Percentiles rank a stretch among this genome's conserved stretches.
These are phyloP conservation scores for Zoanthus sansibaricus DNA, from an alignment of 92 coral and sea anemone genomes.

Conservation along the genomic window DNA sequence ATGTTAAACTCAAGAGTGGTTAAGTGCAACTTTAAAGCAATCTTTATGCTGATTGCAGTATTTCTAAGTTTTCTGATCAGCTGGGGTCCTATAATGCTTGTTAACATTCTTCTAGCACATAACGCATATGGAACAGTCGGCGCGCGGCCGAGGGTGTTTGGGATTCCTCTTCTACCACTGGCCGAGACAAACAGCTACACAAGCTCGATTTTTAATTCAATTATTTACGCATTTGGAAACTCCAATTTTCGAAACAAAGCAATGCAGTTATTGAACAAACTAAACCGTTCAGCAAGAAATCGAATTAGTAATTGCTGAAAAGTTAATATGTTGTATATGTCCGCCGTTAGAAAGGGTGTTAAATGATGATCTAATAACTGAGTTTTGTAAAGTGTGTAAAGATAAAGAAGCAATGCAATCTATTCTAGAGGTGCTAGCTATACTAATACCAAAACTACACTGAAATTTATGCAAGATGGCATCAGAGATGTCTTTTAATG, in stretches of 20 bases:
- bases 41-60: slow-evolving; percentile 58
- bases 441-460: no score
- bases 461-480: no score
- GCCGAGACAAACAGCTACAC: slow-evolving; percentile 53
- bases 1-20: slow-evolving; percentile 32
- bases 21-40: slow-evolving; percentile 62
- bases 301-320: not conserved
- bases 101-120: slow-evolving; percentile 45
- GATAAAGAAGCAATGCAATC: no score
- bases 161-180: slow-evolving; percentile 51
- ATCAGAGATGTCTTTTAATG: no score
- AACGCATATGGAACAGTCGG: not conserved
- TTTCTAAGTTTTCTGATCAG: slow-evolving; percentile 68
- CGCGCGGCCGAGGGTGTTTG: not conserved
- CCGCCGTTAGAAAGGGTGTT: no score
- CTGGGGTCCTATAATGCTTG: slow-evolving; percentile 80
- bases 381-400: no score
- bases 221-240: slow-evolving; percentile 76
- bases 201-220: slow-evolving; percentile 72
- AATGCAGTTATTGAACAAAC: not conserved
- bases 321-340: no score
- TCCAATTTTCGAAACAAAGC: slow-evolving; percentile 60
- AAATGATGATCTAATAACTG: no score
- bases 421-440: no score
- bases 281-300: not conserved